Evolutionary conservation across 2,113 vertebrate species (phyloP).

Genomic region (Anarrhichthys ocellatus): DNA sequence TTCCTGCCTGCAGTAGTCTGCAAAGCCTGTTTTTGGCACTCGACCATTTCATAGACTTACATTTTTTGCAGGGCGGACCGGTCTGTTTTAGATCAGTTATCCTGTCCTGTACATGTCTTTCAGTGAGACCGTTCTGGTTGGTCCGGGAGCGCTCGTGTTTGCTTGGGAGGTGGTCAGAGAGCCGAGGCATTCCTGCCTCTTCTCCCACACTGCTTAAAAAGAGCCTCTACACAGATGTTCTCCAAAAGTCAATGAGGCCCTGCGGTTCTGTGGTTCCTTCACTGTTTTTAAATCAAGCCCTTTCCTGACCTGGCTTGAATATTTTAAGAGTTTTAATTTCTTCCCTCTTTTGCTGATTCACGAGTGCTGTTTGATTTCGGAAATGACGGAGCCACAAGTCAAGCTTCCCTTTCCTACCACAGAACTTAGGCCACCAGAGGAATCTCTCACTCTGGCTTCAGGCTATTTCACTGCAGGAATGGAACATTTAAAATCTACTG

Average conservation of each 20-base stretch:
- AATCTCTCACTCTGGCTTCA: conserved; percentile 32
- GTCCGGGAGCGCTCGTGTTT: conserved; percentile 62
- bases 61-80: conserved; percentile 1
- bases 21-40: conserved; percentile 40
- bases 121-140: conserved; percentile 58
- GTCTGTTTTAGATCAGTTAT: conserved; percentile 22
- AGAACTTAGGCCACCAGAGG: conserved; percentile 29
- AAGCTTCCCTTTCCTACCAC: conserved; percentile 63
- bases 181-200: conserved; percentile 65
- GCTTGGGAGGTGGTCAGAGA: conserved; percentile 66
- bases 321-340: conserved; percentile 68
- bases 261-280: conserved; percentile 64
- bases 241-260: conserved; percentile 59
- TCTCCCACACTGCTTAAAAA: conserved; percentile 53
- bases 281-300: conserved; percentile 65
- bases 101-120: conserved; percentile 45
- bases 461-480: conserved; percentile 8
- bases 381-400: conserved; percentile 72
- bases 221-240: conserved; percentile 70
- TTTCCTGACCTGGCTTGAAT: conserved; percentile 62
- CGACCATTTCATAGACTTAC: not conserved
- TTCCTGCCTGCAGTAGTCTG: conserved; percentile 27
- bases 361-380: conserved; percentile 72
- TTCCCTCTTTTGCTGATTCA: conserved; percentile 76
- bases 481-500: not conserved